Percentiles rank a stretch among this genome's conserved stretches.
Evolutionary conservation across 2,888 invertebrate genomes (phyloP).

Genomic region (Nemurella pictetii): DNA sequence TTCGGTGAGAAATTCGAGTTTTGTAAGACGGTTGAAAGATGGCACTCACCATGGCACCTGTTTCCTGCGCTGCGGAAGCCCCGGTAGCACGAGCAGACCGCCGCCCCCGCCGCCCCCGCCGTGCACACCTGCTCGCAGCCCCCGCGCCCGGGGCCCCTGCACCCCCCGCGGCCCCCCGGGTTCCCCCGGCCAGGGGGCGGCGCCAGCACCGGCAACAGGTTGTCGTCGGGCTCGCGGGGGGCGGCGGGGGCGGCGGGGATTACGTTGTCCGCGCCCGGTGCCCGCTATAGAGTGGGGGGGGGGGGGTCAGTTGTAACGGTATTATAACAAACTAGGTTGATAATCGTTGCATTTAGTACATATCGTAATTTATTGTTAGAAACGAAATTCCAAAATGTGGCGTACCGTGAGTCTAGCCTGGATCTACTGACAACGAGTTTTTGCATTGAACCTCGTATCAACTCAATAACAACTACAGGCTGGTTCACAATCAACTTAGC

Average conservation of each 20-base stretch:
- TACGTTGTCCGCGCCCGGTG: background rate
- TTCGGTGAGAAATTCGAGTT: too few species aligned
- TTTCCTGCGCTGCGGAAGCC: slow-evolving; percentile 32
- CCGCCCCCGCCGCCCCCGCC: background rate
- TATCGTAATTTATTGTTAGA: too few species aligned
- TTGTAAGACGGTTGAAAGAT: too few species aligned
- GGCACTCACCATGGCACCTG: slow-evolving; percentile 32
- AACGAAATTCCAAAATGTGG: too few species aligned
- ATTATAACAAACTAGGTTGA: too few species aligned
- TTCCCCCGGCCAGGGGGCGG: background rate
- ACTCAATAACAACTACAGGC: too few species aligned
- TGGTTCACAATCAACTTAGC: too few species aligned
- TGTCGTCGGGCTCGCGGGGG: background rate
- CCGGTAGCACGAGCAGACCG: slow-evolving; percentile 36
- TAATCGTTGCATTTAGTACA: too few species aligned
- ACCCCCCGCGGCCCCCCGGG: background rate
- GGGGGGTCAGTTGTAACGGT: background rate
- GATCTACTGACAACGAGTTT: too few species aligned
- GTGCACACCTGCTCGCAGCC: slow-evolving; percentile 39
- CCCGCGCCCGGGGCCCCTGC: background rate
- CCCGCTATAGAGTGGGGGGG: too few species aligned
- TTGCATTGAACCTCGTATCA: too few species aligned
- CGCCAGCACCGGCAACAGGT: background rate
- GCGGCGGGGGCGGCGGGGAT: background rate
- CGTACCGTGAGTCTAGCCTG: too few species aligned